A percentile compares a stretch with the other conserved stretches of the same genome.
phyloP scores from a whole-genome alignment of 1,140 invertebrate species.

The Leptinotarsa texana region DNA sequence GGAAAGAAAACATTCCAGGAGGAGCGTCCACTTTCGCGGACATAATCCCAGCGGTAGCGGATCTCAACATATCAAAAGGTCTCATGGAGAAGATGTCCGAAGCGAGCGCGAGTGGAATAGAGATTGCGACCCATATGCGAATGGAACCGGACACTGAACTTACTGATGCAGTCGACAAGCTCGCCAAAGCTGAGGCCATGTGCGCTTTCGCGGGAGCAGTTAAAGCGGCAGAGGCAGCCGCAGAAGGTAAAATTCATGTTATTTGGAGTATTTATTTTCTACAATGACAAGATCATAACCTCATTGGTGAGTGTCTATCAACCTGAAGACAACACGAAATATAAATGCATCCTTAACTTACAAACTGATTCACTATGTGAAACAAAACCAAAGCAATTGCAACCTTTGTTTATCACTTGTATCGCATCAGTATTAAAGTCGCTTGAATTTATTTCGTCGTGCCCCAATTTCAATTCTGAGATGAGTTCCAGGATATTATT shows the following conservation, averaged over 20 bases:
- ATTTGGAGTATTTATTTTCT: no score
- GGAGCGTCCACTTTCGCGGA: constrained; percentile 19
- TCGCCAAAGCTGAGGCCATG: constrained; percentile 54
- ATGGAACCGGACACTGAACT: constrained; percentile 50
- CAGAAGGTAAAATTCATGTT: constrained; percentile 31
- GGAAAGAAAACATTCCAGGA: constrained; percentile 28
- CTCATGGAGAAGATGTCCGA: constrained; percentile 40
- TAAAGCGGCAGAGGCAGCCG: constrained; percentile 54
- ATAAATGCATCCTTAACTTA: no score
- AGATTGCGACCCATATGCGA: constrained; percentile 44
- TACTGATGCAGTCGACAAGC: constrained; percentile 52
- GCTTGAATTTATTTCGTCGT: no score
- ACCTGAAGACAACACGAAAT: no score
- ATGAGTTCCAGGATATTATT: no score
- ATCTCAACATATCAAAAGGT: constrained; percentile 34
- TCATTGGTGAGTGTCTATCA: no score
- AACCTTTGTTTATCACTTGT: no score
- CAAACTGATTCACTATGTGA: no score
- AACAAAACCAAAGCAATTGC: no score
- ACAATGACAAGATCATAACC: no score
- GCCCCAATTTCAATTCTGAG: no score
- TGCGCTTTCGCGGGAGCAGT: constrained; percentile 53
- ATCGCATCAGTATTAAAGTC: no score
- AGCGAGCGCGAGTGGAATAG: constrained; percentile 48
- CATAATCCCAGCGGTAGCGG: constrained; percentile 17